Conservation (phyloP, 2,888 invertebrate species). For the Rhimphoctona megacephalus region DNA sequence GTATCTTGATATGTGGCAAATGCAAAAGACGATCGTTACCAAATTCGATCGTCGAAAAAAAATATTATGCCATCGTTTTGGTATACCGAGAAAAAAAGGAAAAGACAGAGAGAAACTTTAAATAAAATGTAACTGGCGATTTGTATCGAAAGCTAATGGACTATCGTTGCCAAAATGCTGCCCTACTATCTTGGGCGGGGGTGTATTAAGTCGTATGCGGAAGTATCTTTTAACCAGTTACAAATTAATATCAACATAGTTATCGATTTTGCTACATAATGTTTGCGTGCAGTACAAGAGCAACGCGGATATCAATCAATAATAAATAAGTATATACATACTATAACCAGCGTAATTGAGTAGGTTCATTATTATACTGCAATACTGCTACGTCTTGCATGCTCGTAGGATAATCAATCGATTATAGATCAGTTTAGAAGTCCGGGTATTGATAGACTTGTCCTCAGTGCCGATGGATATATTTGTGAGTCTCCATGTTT, state of each 20-base stretch:
- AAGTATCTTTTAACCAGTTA: slow-evolving; percentile 47
- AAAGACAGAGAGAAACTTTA: not conserved
- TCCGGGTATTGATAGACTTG: slow-evolving; percentile 58
- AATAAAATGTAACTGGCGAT: slow-evolving; percentile 3
- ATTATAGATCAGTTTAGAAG: slow-evolving; percentile 53
- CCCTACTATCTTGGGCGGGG: slow-evolving; percentile 5
- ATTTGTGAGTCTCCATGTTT: not conserved
- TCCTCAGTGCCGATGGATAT: slow-evolving; percentile 34
- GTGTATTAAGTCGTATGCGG: slow-evolving; percentile 44
- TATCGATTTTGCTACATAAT: slow-evolving; percentile 38
- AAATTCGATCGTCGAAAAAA: slow-evolving; percentile 1
- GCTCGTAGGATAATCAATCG: slow-evolving; percentile 45
- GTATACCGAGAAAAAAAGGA: not conserved
- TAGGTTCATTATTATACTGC: slow-evolving; percentile 32
- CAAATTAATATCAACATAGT: slow-evolving; percentile 54
- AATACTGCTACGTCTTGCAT: slow-evolving; percentile 7
- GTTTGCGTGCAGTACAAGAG: not conserved
- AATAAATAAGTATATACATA: slow-evolving; percentile 30
- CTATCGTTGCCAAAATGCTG: not conserved
- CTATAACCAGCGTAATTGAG: slow-evolving; percentile 45
- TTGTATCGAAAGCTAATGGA: slow-evolving; percentile 22
- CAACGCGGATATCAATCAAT: slow-evolving; percentile 48
- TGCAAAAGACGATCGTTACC: not conserved
- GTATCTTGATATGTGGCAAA: not conserved
- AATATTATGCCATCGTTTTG: not conserved